Percentiles rank a stretch among this genome's conserved stretches.
These are phyloP conservation scores for Ormia ochracea DNA, from an alignment of 2,888 invertebrate species.

Conservation along the genomic window DNA sequence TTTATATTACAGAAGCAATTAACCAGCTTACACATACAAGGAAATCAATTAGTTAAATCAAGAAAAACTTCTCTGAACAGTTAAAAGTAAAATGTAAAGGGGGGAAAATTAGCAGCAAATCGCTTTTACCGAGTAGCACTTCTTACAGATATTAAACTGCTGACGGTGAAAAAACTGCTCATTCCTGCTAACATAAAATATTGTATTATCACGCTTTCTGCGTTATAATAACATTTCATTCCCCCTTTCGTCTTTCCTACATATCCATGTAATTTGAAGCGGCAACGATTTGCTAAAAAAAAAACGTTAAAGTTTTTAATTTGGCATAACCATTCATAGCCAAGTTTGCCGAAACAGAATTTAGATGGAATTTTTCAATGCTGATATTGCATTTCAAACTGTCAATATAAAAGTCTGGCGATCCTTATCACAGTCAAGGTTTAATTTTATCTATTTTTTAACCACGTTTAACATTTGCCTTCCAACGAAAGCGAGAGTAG, in stretches of 20 bases:
- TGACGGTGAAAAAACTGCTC: too few relatives aligned
- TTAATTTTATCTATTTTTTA: neutral
- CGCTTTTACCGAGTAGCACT: slow-evolving; percentile 17
- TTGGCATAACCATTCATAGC: too few relatives aligned
- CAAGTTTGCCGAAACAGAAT: too few relatives aligned
- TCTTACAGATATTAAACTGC: too few relatives aligned
- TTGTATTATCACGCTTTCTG: too few relatives aligned
- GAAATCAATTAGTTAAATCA: slow-evolving; percentile 51
- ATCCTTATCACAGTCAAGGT: neutral
- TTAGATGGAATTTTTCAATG: too few relatives aligned
- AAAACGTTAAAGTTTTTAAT: too few relatives aligned
- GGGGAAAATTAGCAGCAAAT: slow-evolving; percentile 57
- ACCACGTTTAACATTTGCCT: neutral
- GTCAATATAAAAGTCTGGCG: neutral
- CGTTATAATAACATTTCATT: too few relatives aligned
- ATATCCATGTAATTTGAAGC: too few relatives aligned
- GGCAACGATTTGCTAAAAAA: too few relatives aligned
- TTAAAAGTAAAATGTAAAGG: slow-evolving; percentile 54
- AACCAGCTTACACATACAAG: slow-evolving; percentile 18
- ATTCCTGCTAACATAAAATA: too few relatives aligned
- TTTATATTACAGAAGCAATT: slow-evolving; percentile 36
- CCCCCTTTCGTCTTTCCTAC: too few relatives aligned
- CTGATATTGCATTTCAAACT: neutral
- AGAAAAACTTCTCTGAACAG: slow-evolving; percentile 45
- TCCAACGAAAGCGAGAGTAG: neutral